phyloP scores from a whole-genome alignment of 2,113 vertebrate genomes.

The Garra rufa region DNA sequence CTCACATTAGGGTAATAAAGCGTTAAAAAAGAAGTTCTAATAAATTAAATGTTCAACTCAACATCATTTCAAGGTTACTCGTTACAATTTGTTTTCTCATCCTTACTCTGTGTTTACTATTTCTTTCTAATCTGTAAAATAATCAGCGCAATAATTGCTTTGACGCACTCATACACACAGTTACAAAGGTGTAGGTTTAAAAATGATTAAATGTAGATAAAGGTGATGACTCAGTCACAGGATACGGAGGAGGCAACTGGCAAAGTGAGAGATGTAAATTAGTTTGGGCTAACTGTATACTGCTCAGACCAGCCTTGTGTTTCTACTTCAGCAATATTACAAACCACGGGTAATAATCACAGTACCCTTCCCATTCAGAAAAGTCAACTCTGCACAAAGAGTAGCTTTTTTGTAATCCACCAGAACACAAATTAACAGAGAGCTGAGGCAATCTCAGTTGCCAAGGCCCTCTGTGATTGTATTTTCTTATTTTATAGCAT shows the following conservation, averaged over 20 bases:
- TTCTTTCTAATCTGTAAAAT: not conserved
- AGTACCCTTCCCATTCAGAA: not conserved
- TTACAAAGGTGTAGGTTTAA: not conserved
- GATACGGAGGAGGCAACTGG: not conserved
- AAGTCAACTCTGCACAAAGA: not conserved
- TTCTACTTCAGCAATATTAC: not conserved
- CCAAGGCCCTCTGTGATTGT: not conserved
- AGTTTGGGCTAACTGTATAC: not conserved
- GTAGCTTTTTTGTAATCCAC: slow-evolving; percentile 9
- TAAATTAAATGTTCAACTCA: not conserved
- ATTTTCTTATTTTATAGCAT: not conserved
- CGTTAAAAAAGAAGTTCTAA: not conserved
- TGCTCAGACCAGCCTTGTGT: not conserved
- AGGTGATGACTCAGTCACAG: not conserved
- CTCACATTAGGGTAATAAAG: not conserved
- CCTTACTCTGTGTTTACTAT: not conserved
- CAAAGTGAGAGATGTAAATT: not conserved
- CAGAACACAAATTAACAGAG: not conserved
- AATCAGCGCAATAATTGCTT: not conserved
- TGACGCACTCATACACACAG: not conserved
- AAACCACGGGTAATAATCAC: not conserved
- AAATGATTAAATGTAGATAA: not conserved
- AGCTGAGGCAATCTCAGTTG: not conserved
- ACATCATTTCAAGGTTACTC: not conserved
- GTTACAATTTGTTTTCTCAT: not conserved